A percentile compares a stretch with the other conserved stretches of the same genome.
phyloP scores from a whole-genome alignment of 2,888 invertebrate genomes.

The Adelognathus sp. region DNA sequence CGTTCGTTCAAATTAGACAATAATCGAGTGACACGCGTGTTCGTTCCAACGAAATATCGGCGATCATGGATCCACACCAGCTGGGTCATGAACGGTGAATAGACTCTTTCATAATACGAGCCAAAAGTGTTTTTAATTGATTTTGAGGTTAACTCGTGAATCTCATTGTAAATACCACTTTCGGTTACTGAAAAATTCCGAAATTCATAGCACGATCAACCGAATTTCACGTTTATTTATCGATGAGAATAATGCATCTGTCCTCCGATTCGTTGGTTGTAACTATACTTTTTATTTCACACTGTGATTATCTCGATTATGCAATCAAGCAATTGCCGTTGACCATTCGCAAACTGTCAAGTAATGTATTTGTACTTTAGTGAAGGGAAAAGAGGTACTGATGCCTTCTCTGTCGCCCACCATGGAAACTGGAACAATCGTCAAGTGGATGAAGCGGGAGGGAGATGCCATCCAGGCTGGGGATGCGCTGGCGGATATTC shows the following conservation, averaged over 20 bases:
- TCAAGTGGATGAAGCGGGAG: constrained; percentile 84
- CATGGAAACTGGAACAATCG: constrained; percentile 85
- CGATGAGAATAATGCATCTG: background rate
- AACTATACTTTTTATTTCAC: background rate
- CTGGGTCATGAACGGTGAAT: constrained; percentile 75
- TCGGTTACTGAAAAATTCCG: background rate
- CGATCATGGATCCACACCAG: constrained; percentile 78
- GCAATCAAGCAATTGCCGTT: background rate
- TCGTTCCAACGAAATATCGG: constrained; percentile 71
- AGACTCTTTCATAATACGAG: constrained; percentile 28
- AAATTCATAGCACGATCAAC: background rate
- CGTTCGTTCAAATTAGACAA: constrained; percentile 69
- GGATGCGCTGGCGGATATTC: constrained; percentile 85
- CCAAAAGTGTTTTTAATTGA: background rate
- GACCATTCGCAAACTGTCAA: background rate
- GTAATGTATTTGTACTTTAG: constrained; percentile 65
- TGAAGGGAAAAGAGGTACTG: constrained; percentile 79
- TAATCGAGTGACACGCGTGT: constrained; percentile 65
- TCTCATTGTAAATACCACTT: background rate
- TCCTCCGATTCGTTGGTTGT: background rate
- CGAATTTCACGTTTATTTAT: background rate
- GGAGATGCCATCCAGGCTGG: constrained; percentile 83
- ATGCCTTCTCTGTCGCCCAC: constrained; percentile 86
- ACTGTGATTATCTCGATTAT: background rate
- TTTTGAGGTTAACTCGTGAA: constrained; percentile 68